Base-by-base conservation (phyloP, 2,113 vertebrate genomes). In the Sylvia atricapilla region DNA sequence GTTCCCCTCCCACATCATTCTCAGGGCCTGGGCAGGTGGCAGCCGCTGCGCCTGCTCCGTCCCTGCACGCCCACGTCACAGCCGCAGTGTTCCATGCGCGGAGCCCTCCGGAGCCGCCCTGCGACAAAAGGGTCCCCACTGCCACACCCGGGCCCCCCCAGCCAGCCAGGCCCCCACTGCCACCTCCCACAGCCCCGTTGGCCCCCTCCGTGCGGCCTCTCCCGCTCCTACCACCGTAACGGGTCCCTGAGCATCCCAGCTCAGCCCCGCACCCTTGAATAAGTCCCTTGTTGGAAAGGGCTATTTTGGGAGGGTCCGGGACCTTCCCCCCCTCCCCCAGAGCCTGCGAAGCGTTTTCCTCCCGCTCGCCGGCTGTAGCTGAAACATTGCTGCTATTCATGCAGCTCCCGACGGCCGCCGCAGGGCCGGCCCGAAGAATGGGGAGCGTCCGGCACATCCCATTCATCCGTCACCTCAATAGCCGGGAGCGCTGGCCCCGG, bases 401-500 rank as follows among this genome's bases (percentile, higher is more conserved):
- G 91, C 30, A 1, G 63, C 89, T 91, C 87, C 73, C 22, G 17
- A 84, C 68, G 13, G 87, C 95, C 94, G 47, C 47, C 47, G 7
- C 23, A 49, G 3, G 87, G 85, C 84, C 12, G 10, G 64, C 78
- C 37, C 23, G 4, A 89, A 94, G 95, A 96, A 89, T 60, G 50
- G 79, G 88, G 96, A 95, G 95, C 76, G 67, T 95, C 94, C 93
- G 7, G 92, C 97, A 87, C 74, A 83, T 95, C 96, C 97, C 95
- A 97, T 98, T 98, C 97, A 97, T 98, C 96, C 62, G 79, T 88
- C 88, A 86, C 91, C 93, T 96, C 95, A 91, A 73, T 90, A 94
- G 95, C 94, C 7, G 63, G 72, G 82, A 93, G 94, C 64, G 9
- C 85, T 94, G 92, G 92, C 94, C 95, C 88, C 69, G 39, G 90